These are phyloP conservation scores for Gerris buenoi DNA, from an alignment of 1,140 invertebrate genomes.

Conservation along the genomic window DNA sequence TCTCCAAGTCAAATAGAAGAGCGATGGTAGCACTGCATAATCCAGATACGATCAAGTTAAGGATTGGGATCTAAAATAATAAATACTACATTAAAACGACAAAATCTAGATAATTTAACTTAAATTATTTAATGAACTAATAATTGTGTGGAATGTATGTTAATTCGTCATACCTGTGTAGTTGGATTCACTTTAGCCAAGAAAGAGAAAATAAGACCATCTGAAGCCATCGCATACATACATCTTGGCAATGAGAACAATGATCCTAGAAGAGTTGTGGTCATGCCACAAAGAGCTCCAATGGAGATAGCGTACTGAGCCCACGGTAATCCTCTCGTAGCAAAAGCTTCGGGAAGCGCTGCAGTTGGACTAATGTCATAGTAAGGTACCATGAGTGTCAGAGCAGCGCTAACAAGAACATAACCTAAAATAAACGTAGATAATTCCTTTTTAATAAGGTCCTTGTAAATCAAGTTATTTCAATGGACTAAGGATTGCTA, in stretches of 20 bases:
- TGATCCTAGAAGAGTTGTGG: conserved; percentile 67
- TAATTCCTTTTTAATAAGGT: too few relatives aligned
- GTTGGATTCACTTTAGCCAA: conserved; percentile 55
- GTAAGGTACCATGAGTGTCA: conserved; percentile 75
- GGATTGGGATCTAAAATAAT: conserved; percentile 49
- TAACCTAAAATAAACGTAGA: conserved; percentile 36
- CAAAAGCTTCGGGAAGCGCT: conserved; percentile 71
- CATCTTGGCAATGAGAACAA: conserved; percentile 69
- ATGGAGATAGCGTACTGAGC: conserved; percentile 75
- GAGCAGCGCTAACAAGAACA: conserved; percentile 54
- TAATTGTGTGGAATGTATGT: too few relatives aligned
- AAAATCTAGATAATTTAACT: too few relatives aligned
- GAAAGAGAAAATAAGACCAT: conserved; percentile 70
- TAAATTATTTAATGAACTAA: too few relatives aligned
- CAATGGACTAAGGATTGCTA: too few relatives aligned
- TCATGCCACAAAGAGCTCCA: conserved; percentile 80
- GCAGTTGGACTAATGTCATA: conserved; percentile 47
- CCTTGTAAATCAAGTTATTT: too few relatives aligned
- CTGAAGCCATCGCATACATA: conserved; percentile 76
- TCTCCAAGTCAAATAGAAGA: conserved; percentile 72
- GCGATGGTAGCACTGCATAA: conserved; percentile 61
- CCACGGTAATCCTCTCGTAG: conserved; percentile 54
- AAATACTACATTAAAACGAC: neutral
- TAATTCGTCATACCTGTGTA: conserved; percentile 44
- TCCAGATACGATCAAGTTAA: conserved; percentile 65